These are phyloP conservation scores for Drosophila affinis DNA, from an alignment of 2,888 invertebrate genomes.

Conservation along the genomic window DNA sequence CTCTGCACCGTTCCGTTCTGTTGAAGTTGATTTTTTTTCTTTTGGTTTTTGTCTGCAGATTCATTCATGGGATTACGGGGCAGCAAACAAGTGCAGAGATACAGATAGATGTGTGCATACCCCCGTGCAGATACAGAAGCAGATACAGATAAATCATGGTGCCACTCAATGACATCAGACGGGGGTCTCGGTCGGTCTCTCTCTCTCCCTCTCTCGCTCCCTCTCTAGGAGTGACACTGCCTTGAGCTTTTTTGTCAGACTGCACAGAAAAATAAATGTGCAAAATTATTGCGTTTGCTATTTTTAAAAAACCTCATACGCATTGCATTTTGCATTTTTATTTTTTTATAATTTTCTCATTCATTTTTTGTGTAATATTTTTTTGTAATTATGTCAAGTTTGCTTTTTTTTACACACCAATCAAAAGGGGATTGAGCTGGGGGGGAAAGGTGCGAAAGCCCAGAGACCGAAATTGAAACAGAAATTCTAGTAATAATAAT, in stretches of 20 bases:
- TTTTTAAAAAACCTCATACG: constrained; percentile 69
- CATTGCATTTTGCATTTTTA: constrained; percentile 66
- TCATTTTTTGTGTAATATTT: constrained; percentile 48
- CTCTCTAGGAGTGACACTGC: constrained; percentile 7
- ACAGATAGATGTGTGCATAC: background rate
- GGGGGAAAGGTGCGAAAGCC: constrained; percentile 48
- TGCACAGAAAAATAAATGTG: constrained; percentile 32
- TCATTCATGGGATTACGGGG: constrained; percentile 44
- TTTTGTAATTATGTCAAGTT: constrained; percentile 75
- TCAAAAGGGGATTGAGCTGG: constrained; percentile 3
- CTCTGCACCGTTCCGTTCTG: background rate
- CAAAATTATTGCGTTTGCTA: constrained; percentile 68
- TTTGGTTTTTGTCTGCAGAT: constrained; percentile 36
- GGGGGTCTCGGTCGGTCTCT: constrained; percentile 23
- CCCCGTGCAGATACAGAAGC: background rate
- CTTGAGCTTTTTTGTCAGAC: constrained; percentile 20
- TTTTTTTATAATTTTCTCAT: constrained; percentile 26
- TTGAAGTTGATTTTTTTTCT: constrained; percentile 9
- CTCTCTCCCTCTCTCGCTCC: constrained; percentile 15
- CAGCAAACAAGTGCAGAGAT: constrained; percentile 12
- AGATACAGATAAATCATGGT: constrained; percentile 28
- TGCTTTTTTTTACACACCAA: constrained; percentile 58
- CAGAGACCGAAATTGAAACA: constrained; percentile 32
- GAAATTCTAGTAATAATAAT: constrained; percentile 28
- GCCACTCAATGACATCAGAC: constrained; percentile 12